These are phyloP conservation scores for Eledone cirrhosa DNA, from an alignment of 2,888 invertebrate genomes.

Conservation along the genomic window DNA sequence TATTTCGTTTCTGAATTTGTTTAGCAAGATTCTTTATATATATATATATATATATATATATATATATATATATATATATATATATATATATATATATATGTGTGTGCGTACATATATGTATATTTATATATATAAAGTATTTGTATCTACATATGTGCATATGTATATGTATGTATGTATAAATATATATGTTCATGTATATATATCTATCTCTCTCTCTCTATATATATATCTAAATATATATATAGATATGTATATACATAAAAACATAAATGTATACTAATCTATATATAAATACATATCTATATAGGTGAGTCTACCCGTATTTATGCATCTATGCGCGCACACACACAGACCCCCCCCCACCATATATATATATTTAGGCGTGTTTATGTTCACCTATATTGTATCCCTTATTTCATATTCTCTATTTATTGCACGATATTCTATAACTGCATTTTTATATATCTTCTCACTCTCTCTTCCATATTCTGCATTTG, in stretches of 20 bases:
- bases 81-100: not conserved
- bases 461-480: no score
- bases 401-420: no score
- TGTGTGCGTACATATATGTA: not conserved
- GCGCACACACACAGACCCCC: not conserved
- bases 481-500: no score
- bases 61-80: slow-evolving; percentile 1
- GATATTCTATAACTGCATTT: no score
- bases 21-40: no score
- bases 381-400: no score
- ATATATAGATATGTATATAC: not conserved
- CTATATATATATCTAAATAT: not conserved
- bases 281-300: not conserved
- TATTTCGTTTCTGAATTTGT: no score
- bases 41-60: not conserved
- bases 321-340: not conserved
- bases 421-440: no score
- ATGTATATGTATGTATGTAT: not conserved
- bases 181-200: not conserved
- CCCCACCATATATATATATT: no score
- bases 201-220: not conserved
- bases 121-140: not conserved
- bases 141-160: not conserved
- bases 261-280: not conserved
- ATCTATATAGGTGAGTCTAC: not conserved